A percentile compares a stretch with the other conserved stretches of the same genome.
Evolutionary conservation across 1,140 invertebrate genomes (phyloP).

Genomic region (Halesus radiatus): DNA sequence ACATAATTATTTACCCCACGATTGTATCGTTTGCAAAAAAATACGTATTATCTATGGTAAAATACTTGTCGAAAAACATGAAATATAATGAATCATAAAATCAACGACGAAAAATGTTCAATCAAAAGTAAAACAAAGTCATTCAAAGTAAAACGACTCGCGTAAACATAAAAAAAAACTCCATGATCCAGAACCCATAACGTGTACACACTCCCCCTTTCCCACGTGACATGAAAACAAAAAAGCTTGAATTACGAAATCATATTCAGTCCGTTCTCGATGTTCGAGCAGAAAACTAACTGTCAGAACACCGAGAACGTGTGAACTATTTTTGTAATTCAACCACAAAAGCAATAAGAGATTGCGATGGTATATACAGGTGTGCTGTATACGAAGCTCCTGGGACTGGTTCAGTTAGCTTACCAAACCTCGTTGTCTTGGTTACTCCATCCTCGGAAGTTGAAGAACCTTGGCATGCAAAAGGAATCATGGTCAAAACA

Average conservation of each 20-base stretch:
- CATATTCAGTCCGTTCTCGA: not conserved
- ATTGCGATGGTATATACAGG: conserved; percentile 14
- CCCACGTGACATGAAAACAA: conserved; percentile 15
- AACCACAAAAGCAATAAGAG: not conserved
- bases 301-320: not conserved
- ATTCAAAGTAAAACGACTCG: too few relatives aligned
- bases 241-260: conserved; percentile 7
- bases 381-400: conserved; percentile 13
- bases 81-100: too few relatives aligned
- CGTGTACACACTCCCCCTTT: conserved; percentile 3
- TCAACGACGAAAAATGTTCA: too few relatives aligned
- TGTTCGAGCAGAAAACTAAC: not conserved
- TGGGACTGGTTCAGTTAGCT: conserved; percentile 30
- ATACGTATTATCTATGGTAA: too few relatives aligned
- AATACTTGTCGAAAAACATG: too few relatives aligned
- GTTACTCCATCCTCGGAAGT: conserved; percentile 36
- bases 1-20: too few relatives aligned
- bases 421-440: conserved; percentile 51
- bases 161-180: not conserved
- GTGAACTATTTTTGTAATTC: not conserved
- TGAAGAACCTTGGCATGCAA: conserved; percentile 51
- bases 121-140: too few relatives aligned
- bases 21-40: too few relatives aligned
- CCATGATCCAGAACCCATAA: conserved; percentile 14
- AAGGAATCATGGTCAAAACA: conserved; percentile 20